Conservation (phyloP, 2,888 invertebrate genomes). For the Agrotis puta region DNA sequence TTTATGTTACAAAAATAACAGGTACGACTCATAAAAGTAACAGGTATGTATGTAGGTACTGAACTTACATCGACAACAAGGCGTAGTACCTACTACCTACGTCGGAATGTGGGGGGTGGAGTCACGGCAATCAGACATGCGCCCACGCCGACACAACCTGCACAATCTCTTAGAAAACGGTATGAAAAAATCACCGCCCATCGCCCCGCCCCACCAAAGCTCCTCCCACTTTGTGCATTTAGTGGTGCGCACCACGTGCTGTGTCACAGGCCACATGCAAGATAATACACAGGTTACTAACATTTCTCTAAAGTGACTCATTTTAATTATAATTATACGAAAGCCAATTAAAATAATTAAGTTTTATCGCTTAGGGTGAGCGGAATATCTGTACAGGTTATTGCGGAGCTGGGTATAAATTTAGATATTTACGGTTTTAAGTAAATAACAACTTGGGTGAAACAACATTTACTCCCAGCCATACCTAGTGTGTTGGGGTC, state of each 20-base stretch:
- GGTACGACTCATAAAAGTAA: conserved; percentile 6
- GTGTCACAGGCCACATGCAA: conserved; percentile 9
- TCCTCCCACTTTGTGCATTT: conserved; percentile 27
- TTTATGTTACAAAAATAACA: background rate
- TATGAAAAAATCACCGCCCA: conserved; percentile 27
- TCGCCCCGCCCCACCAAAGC: conserved; percentile 14
- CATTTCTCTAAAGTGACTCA: conserved; percentile 26
- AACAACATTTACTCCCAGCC: background rate
- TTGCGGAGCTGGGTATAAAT: conserved; percentile 3
- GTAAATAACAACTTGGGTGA: background rate
- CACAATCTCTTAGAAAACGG: conserved; percentile 1
- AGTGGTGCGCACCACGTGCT: conserved; percentile 33
- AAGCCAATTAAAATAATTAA: conserved; percentile 36
- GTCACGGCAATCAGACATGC: conserved; percentile 20
- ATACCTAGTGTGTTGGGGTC: background rate
- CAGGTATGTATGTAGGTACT: conserved; percentile 7
- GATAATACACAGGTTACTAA: conserved; percentile 43
- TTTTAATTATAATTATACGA: conserved; percentile 10
- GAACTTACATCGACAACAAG: background rate
- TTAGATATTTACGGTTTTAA: background rate
- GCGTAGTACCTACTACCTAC: conserved; percentile 29
- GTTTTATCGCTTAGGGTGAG: conserved; percentile 12
- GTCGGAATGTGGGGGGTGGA: conserved; percentile 30
- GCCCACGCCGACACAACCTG: conserved; percentile 17
- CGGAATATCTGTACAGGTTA: conserved; percentile 21